Base-by-base conservation (phyloP, 2,113 vertebrate genomes). In the Oryzias javanicus region DNA sequence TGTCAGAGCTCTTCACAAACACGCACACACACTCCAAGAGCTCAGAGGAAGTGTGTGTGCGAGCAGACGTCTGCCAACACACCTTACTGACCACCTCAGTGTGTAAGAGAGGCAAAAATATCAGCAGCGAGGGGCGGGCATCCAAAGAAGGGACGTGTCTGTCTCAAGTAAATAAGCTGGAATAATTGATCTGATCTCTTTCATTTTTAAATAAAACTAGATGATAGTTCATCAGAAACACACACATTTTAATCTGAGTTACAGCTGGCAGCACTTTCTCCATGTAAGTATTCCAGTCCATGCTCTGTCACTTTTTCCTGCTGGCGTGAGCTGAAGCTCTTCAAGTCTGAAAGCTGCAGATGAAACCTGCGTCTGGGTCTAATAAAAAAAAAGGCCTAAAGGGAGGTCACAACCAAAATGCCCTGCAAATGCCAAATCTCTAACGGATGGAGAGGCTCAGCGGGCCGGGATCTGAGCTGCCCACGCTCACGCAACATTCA, bases 51-150 rank as follows among this genome's bases (percentile, higher is more conserved):
- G 64, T 72, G 60, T 67, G 72, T 80, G 75, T 80, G 80, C 73
- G 75, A 81, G 81, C 54, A 47, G 66, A 76, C 86, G 83, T 85
- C 85, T 81, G 78, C 87, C 88, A 88, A 83, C 72, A 72, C 69
- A 40, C 42, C 60, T 74, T 68, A 69, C 75, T 72, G 80, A 83
- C 80, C 80, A 83, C 82, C 68, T 81, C 40, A 62, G 70, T 60
- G 70, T 66, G 69, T 64, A 58, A 49, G 55, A 48, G 70, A 59
- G 67, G 67, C 46, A 57, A 57, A 74, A 58, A 76, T 53, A 78
- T 71, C 70, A 78, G 72, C 59, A 69, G 67, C 78, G 67, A 84
- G 64, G 82, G 68, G 79, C 50, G 79, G 55, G 82, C 74, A 81
- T 70, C 78, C 77, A 67, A 79, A 76, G 82, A 79, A 71, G 70